These are phyloP conservation scores for Atethmia centrago DNA, from an alignment of 2,888 invertebrate species.

Conservation along the genomic window DNA sequence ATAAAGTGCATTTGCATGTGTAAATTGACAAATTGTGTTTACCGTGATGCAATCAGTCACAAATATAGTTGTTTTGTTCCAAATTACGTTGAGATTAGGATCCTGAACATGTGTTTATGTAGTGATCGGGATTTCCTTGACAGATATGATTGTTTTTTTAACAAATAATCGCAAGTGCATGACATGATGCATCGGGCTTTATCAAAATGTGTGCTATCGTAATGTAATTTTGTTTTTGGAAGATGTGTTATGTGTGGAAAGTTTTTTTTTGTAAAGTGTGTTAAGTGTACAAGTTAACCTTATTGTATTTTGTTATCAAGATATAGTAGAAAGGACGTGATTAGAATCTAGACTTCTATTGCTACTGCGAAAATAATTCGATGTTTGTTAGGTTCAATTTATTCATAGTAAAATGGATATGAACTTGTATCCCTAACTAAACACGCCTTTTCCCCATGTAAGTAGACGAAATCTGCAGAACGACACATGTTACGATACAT, in stretches of 20 bases:
- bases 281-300: not conserved
- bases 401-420: too few relatives aligned
- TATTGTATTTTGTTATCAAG: constrained; percentile 2
- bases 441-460: not conserved
- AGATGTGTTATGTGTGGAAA: constrained; percentile 8
- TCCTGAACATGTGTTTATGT: constrained; percentile 32
- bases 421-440: not conserved
- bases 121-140: constrained; percentile 24
- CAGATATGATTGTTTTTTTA: constrained; percentile 16
- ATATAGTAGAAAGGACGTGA: not conserved
- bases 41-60: constrained; percentile 19
- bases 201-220: constrained; percentile 21
- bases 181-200: constrained; percentile 27
- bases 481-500: not conserved
- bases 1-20: not conserved
- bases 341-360: not conserved
- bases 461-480: not conserved
- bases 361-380: not conserved
- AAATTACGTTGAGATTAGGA: constrained; percentile 20
- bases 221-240: not conserved
- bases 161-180: constrained; percentile 16
- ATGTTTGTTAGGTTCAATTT: not conserved
- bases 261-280: constrained; percentile 6
- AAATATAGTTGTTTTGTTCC: constrained; percentile 25
- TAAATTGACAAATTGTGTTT: constrained; percentile 7